Percentiles rank a stretch among this genome's conserved stretches.
phyloP scores from a whole-genome alignment of 2,888 invertebrate genomes.

The Drosophila neotestacea region DNA sequence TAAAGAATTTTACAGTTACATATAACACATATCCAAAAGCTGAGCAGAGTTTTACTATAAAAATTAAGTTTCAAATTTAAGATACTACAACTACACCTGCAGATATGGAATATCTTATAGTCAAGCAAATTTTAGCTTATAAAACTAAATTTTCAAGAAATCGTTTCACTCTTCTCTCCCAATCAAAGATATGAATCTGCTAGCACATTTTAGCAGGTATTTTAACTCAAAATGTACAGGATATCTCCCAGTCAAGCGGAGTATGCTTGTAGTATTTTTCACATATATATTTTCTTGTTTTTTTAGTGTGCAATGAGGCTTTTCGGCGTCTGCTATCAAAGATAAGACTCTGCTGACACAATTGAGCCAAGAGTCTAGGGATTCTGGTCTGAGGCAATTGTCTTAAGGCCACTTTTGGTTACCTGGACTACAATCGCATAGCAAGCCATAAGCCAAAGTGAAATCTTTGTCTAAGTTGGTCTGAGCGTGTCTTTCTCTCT shows the following conservation, averaged over 20 bases:
- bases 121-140: not conserved
- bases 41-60: too few species aligned
- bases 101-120: not conserved
- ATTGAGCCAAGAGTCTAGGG: constrained; percentile 10
- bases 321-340: constrained; percentile 10
- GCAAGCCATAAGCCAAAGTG: constrained; percentile 44
- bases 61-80: too few species aligned
- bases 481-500: constrained; percentile 29
- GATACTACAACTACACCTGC: too few species aligned
- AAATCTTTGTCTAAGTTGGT: constrained; percentile 63
- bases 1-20: too few species aligned
- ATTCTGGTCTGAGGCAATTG: constrained; percentile 26
- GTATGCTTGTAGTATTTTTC: not conserved
- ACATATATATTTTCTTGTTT: not conserved
- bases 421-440: constrained; percentile 40
- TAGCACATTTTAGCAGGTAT: not conserved
- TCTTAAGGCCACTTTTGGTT: constrained; percentile 36
- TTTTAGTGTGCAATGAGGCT: not conserved
- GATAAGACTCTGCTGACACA: constrained; percentile 39
- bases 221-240: not conserved
- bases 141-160: not conserved
- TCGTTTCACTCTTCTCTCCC: not conserved
- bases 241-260: not conserved
- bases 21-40: too few species aligned
- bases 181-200: not conserved